A percentile compares a stretch with the other conserved stretches of the same genome.
These are phyloP conservation scores for Tichodroma muraria DNA, from an alignment of 2,113 vertebrate species.

Conservation along the genomic window DNA sequence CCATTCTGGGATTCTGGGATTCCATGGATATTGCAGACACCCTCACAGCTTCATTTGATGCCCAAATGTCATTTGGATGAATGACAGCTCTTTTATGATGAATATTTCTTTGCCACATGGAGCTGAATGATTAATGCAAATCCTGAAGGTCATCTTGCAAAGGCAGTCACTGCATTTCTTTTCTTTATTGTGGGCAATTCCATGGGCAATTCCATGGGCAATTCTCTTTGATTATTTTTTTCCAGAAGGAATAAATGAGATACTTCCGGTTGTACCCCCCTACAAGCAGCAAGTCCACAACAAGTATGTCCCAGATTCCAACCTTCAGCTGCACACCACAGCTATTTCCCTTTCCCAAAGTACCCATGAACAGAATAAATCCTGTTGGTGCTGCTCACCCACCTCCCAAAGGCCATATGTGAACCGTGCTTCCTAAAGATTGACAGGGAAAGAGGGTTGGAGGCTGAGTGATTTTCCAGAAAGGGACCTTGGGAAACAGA, in stretches of 20 bases:
- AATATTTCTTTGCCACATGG: not conserved
- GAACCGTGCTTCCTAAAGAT: not conserved
- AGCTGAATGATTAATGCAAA: not conserved
- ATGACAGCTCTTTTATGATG: not conserved
- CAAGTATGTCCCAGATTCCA: not conserved
- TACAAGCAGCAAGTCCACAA: not conserved
- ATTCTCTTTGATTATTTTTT: not conserved
- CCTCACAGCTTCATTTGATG: not conserved
- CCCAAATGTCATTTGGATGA: not conserved
- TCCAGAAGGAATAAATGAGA: not conserved
- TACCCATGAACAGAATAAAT: not conserved
- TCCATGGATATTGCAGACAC: not conserved
- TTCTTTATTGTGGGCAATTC: not conserved
- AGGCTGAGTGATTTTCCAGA: not conserved
- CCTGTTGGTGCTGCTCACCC: not conserved
- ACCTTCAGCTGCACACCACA: not conserved
- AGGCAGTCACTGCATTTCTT: not conserved
- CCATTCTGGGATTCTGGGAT: not conserved
- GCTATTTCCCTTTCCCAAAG: not conserved
- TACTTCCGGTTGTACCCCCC: not conserved
- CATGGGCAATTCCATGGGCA: rapidly evolving
- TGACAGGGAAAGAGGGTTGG: not conserved
- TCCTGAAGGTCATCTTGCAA: not conserved
- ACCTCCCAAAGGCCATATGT: not conserved
- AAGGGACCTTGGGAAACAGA: not conserved